A percentile compares a stretch with the other conserved stretches of the same genome.
Conservation (phyloP, 2,797 vertebrate genomes). For the Syngnathus acus region DNA sequence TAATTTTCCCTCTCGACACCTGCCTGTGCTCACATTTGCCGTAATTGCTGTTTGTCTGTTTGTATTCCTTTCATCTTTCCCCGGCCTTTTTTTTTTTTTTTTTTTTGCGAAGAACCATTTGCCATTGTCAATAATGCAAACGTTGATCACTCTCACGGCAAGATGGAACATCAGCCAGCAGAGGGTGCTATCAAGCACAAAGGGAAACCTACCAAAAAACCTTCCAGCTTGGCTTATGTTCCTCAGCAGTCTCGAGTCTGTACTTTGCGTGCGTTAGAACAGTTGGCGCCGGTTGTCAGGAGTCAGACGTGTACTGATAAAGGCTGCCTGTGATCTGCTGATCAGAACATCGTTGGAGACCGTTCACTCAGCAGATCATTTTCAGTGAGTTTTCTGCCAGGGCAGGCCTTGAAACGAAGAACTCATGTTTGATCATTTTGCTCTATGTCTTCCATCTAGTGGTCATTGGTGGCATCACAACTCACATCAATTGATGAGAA, state of each 20-base stretch:
- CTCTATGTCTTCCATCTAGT: too few relatives aligned
- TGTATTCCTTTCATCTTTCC: not conserved
- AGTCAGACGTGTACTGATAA: not conserved
- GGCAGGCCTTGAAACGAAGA: too few relatives aligned
- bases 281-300: not conserved
- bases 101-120: not conserved
- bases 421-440: too few relatives aligned
- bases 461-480: too few relatives aligned
- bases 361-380: not conserved
- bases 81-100: too few relatives aligned
- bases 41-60: conserved; percentile 1
- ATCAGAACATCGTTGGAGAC: not conserved
- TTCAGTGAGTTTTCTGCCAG: not conserved
- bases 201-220: not conserved
- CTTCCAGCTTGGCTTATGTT: not conserved
- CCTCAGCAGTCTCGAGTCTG: not conserved
- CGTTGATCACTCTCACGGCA: not conserved
- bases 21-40: not conserved
- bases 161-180: not conserved
- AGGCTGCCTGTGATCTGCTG: not conserved
- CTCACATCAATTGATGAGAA: too few relatives aligned
- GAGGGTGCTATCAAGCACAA: not conserved
- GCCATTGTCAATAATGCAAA: not conserved
- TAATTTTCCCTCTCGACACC: conserved; percentile 35
- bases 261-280: not conserved